phyloP scores from a whole-genome alignment of 2,113 vertebrate species.

The Acrocephalus kingi region DNA sequence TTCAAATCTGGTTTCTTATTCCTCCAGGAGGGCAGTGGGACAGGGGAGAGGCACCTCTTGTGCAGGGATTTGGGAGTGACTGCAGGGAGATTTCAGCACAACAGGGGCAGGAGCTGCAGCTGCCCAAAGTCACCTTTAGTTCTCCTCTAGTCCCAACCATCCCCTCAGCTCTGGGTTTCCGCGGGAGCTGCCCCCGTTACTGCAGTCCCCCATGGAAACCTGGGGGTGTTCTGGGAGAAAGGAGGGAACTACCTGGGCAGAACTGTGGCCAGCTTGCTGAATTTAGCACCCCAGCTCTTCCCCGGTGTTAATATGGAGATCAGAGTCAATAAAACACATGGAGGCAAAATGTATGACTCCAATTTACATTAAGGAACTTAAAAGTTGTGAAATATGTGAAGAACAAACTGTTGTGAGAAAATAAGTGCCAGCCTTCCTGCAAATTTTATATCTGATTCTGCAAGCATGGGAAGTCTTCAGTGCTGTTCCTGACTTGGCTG shows the following conservation, averaged over 20 bases:
- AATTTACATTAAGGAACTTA: constrained; percentile 70
- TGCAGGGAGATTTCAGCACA: neutral
- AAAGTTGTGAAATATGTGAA: constrained; percentile 73
- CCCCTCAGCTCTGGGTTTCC: neutral
- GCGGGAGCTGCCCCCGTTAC: neutral
- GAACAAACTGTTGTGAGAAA: constrained; percentile 73
- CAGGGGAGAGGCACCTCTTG: neutral
- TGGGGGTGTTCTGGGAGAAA: neutral
- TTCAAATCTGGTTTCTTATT: neutral
- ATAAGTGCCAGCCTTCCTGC: constrained; percentile 71
- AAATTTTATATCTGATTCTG: constrained; percentile 67
- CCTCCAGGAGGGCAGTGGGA: neutral
- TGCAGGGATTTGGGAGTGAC: neutral
- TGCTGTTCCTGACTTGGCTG: constrained; percentile 70
- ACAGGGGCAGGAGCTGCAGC: neutral
- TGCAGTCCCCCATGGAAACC: neutral
- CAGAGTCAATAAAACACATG: constrained; percentile 67
- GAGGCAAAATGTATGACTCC: constrained; percentile 63
- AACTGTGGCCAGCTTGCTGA: neutral
- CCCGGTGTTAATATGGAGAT: constrained; percentile 44
- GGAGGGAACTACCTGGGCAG: neutral
- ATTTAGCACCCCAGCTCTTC: constrained; percentile 6
- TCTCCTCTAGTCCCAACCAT: neutral
- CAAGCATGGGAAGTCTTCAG: constrained; percentile 64
- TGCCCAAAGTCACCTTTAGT: neutral